Evolutionary conservation across 2,797 vertebrate genomes (phyloP).

Genomic region (Apogon talboti): DNA sequence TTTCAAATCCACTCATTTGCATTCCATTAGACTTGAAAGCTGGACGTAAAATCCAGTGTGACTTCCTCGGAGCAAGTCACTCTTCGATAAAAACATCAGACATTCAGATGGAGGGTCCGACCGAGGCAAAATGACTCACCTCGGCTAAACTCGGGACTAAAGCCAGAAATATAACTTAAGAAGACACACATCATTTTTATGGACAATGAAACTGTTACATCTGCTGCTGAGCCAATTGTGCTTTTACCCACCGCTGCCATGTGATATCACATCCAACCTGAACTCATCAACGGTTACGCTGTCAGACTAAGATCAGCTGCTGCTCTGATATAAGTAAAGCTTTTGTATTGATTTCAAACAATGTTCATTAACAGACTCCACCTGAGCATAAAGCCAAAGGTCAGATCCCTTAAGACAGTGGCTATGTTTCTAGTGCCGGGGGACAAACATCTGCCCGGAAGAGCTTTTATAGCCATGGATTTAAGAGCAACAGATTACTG

Average conservation of each 20-base stretch:
- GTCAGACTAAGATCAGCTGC: conserved; percentile 6
- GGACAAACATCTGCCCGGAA: conserved; percentile 43
- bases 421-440: conserved; percentile 20
- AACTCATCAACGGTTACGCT: conserved; percentile 34
- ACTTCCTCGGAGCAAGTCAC: conserved; percentile 29
- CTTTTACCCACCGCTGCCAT: conserved; percentile 13
- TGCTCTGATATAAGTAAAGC: neutral
- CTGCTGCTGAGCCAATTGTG: conserved; percentile 19
- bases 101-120: conserved; percentile 32
- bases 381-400: neutral
- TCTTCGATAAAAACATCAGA: conserved; percentile 47
- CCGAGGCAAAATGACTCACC: conserved; percentile 46
- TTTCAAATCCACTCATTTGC: conserved; percentile 56
- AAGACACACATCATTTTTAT: conserved; percentile 30
- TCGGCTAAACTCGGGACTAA: conserved; percentile 17
- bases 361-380: conserved; percentile 15
- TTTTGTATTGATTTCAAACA: conserved; percentile 26
- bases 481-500: conserved; percentile 56
- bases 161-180: conserved; percentile 36
- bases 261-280: conserved; percentile 3
- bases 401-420: conserved; percentile 38
- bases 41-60: conserved; percentile 45
- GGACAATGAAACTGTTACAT: conserved; percentile 34
- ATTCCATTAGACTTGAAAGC: conserved; percentile 62
- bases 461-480: conserved; percentile 53